phyloP scores from a whole-genome alignment of 2,113 vertebrate species.

The Syngnathoides biaculeatus region DNA sequence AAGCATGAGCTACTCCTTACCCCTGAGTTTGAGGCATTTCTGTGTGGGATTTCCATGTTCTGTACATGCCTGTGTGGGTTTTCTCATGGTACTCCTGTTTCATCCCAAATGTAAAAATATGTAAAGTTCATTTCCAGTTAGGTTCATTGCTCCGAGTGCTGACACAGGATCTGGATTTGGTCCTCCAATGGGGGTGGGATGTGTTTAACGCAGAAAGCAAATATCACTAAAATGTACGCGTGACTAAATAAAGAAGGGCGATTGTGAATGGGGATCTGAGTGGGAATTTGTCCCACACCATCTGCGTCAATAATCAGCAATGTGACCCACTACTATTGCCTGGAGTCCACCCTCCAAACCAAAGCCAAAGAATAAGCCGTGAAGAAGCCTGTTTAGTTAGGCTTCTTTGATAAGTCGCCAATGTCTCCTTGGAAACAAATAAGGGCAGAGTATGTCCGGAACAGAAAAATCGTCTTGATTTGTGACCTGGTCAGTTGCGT shows the following conservation, averaged over 20 bases:
- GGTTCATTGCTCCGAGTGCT: not conserved
- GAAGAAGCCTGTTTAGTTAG: not conserved
- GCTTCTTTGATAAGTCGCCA: not conserved
- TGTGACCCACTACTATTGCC: no score
- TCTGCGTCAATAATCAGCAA: no score
- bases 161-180: not conserved
- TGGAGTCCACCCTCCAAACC: no score
- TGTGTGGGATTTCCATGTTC: not conserved
- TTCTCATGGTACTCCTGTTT: slow-evolving; percentile 2
- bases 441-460: not conserved
- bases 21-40: not conserved
- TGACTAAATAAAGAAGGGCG: no score
- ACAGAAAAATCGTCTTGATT: not conserved
- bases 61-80: not conserved
- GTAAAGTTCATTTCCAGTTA: not conserved
- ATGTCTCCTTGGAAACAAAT: not conserved
- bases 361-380: not conserved
- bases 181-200: not conserved
- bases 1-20: no score
- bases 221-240: not conserved
- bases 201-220: not conserved
- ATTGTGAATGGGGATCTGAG: no score
- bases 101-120: not conserved
- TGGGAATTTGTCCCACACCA: no score
- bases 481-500: not conserved